Conservation (phyloP, 2,797 vertebrate genomes). For the Darevskia nairensis region DNA sequence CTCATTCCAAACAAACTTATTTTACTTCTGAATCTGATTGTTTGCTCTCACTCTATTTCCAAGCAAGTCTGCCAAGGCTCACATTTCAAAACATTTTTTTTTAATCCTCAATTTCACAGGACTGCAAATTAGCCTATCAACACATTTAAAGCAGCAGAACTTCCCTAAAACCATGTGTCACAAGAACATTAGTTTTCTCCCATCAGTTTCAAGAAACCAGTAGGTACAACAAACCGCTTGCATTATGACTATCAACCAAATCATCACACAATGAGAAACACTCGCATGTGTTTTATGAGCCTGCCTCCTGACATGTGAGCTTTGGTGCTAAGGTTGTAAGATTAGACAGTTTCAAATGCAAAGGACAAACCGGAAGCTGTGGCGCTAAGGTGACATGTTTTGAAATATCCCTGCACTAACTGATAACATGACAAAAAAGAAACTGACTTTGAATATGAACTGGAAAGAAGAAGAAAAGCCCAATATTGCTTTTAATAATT, state of each 20-base stretch:
- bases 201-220: not conserved
- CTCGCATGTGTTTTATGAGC: not conserved
- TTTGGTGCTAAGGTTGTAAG: not conserved
- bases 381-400: not conserved
- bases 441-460: not conserved
- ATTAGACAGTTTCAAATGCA: constrained; percentile 16
- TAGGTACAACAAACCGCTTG: not conserved
- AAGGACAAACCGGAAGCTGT: constrained; percentile 6
- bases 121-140: not conserved
- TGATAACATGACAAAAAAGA: not conserved
- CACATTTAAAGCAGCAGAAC: not conserved
- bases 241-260: not conserved
- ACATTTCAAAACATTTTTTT: not conserved
- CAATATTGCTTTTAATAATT: not conserved
- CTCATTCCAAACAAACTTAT: not conserved
- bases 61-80: not conserved
- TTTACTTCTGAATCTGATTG: not conserved
- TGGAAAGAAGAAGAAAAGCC: not conserved
- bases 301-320: not conserved
- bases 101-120: not conserved
- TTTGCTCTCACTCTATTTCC: not conserved
- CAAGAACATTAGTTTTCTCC: not conserved
- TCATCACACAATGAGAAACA: not conserved
- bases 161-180: not conserved
- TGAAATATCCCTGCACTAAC: not conserved